Base-by-base conservation (phyloP, 1,140 invertebrate species). In the Dufourea novaeangliae region DNA sequence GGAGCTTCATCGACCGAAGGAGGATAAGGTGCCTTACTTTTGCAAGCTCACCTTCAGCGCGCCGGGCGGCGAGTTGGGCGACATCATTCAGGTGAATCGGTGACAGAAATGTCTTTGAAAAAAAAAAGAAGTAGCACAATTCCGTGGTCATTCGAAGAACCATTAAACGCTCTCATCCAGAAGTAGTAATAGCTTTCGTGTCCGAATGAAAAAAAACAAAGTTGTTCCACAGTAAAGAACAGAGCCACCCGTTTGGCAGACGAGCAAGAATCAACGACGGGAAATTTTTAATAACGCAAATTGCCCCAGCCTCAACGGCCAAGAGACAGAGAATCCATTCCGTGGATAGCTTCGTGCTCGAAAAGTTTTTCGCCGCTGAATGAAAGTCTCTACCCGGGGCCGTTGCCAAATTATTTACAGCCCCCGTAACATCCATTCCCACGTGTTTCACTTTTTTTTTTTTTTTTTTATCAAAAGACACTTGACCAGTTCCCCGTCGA, bases 1-100 rank as follows among this genome's bases (percentile, higher is more conserved):
- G 90, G 96, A 97, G 90, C 93, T 97, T 32, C 96, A 97, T 91
- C 94, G 96, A 81, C 96, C 96, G 20, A 95, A 96, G 81, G 95
- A 96, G 90, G 96, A 97, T 87, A 94, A 95, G 86, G 94, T 97
- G 85, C 97, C 97, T 59, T 97, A 96, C 92, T 94, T 97, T 70
- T 98, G 97, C 90, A 95, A 96, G 80, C 94, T 98, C 69, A 97
- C 96, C 44, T 96, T 98, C 83, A 96, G 95, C n/a, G 97, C 97
- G 50, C 95, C 95, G 67, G 97, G 96, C n/a, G 95, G 95, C 4
- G 94, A 95, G 71, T 95, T 96, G 80, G 97, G 97, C 32, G 97
- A 98, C 91, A 94, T 97, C 57, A 95, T 98, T 56, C 97, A 98
- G 95, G 96, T 97, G 83, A 88, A 59, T 32, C 14, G n/a, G n/a